Base-by-base conservation (phyloP, 1,140 invertebrate genomes). In the Arctopsyche grandis region DNA sequence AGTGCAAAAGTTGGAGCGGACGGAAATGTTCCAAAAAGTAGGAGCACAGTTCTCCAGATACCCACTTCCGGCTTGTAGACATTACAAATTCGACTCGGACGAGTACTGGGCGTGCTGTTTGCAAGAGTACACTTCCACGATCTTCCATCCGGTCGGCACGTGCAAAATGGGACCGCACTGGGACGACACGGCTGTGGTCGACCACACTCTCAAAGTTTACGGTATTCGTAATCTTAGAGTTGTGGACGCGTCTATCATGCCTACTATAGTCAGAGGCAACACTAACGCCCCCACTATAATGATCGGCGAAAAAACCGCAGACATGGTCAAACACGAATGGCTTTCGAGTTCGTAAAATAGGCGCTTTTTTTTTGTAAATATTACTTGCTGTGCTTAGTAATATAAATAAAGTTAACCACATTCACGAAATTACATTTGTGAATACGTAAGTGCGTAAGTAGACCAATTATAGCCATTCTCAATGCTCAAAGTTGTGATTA, bases 121-220 rank as follows among this genome's bases (percentile, higher is more conserved):
- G 0, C 86, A 90, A 48, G 87, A 90, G 70, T 90, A 93, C 19
- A 93, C 93, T 0, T 89, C 91, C 10, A 92, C 91, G 0, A 91
- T 94, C 7, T 94, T 93, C 83, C 94, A 96, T 84, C 92, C 93
- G 38, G 90, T 91, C 0, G 94, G 94, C 0, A 96, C 94, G 0
- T 93, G 93, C 82, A 95, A 94, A 85, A 97, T 97, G 95, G 95
- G 94, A 0, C 90, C 91, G 0, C 75, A 82, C 12, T 85, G 81
- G 0, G 94, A 95, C 85, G 85, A 89, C 1, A 86, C 87, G 0
- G 91, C 93, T 9, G 93, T 94, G 0, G 93, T 94, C 0, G 91
- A 93, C 85, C 89, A 91, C 0, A 88, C 89, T 63, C 84, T 94
- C 22, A 86, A 90, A 69, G 93, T 95, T 0, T 90, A 93, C 76